Evolutionary conservation across 2,113 vertebrate genomes (phyloP).

Genomic region (Dermatemys mawii): DNA sequence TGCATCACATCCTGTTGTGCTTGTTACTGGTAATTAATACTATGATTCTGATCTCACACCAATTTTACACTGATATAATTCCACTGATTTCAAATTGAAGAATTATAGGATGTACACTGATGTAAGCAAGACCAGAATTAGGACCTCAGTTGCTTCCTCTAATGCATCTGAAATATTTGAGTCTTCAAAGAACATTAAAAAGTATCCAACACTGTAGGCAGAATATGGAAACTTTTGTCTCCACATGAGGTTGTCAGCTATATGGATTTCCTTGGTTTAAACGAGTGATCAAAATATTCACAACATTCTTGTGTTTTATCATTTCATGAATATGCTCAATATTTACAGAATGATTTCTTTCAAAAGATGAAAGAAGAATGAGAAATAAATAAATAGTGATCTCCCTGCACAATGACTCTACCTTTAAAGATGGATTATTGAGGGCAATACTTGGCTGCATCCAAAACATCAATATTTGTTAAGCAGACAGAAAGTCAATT

Average conservation of each 20-base stretch:
- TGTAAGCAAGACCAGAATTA: neutral
- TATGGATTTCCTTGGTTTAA: conserved; percentile 54
- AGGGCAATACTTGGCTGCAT: conserved; percentile 59
- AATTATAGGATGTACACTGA: neutral
- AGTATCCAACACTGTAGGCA: neutral
- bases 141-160: neutral
- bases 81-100: conserved; percentile 16
- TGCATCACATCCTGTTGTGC: neutral
- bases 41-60: neutral
- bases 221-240: neutral
- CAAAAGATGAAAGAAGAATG: conserved; percentile 60
- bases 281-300: neutral
- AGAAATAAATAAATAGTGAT: conserved; percentile 73
- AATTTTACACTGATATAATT: neutral
- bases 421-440: conserved; percentile 74
- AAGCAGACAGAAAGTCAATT: conserved; percentile 79
- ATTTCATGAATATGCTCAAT: conserved; percentile 42
- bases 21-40: neutral
- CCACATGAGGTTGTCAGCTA: neutral
- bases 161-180: neutral
- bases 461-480: conserved; percentile 80
- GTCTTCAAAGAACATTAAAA: neutral
- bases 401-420: conserved; percentile 62
- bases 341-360: conserved; percentile 67
- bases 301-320: conserved; percentile 23